Base-by-base conservation (phyloP, 2,113 vertebrate species). In the Micromys minutus region DNA sequence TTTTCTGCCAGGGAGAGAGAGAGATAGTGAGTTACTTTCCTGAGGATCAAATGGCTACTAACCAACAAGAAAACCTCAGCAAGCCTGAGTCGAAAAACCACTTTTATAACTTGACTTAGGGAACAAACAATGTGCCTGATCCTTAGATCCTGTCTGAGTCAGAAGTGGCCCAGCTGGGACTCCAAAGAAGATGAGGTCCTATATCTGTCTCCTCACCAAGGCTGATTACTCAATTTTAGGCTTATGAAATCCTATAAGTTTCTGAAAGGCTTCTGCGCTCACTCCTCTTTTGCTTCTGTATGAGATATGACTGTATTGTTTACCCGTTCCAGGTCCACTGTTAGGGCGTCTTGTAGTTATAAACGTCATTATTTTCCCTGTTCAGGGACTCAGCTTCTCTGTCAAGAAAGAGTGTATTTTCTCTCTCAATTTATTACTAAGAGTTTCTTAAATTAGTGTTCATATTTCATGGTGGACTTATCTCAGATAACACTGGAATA, bases 401-500 rank as follows among this genome's bases (percentile, higher is more conserved):
- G 17, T 7, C 39, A 76, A 17, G n/a, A 77, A 6, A 57, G 7
- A 4, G 90, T 80, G 65, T 50, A 63, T 65, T 80, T 59, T 67
- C 22, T 88, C 50, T 86, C 39, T 50, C 17, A 69, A 36, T 75
- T 19, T 88, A 65, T 76, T 39, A 36, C 1, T 13, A n/a, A 42
- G 4, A 42, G 85, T 74, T 81, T 95, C 63, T 94, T 67, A 95
- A 55, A 29, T 65, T 90, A 12, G 26, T 77, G 7, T 76, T 87
- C 45, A 42, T 39, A 19, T 3, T 75, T 74, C 39, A 42, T 45
- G 17, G 85, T 47, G 52, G 50, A 39, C 17, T 45, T 42, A 31
- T 15, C 21, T 67, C 39, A 34, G 5, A 9, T 55, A 81, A 83
- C 61, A 88, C 7, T 79, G 61, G 67, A 50, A 3, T 75, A 61